Evolutionary conservation across 1,140 invertebrate species (phyloP), one percentile per base, ranked within the genome.

Genomic region (Helicoverpa armigera): DNA sequence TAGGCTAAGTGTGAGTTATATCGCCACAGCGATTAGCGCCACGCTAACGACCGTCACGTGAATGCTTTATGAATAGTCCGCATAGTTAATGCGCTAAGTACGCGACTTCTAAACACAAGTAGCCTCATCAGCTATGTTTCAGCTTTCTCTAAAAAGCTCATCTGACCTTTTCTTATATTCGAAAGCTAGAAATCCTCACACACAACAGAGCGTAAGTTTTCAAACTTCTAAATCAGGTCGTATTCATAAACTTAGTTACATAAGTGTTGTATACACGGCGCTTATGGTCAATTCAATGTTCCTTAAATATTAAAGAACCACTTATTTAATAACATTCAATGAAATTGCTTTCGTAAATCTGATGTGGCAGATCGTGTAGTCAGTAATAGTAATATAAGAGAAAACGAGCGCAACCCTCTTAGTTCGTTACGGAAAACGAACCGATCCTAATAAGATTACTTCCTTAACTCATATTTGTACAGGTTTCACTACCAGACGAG

Each of bases 401-500:
- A 31, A 61, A 61, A 61, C 58, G 58, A 61, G 23, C 58, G 29
- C 58, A 67, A 67, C 63, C 43, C 31, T 67, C 43, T 48, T 48
- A 53, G 58, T 76, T 63, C 18, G 48, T 76, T 63, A 51, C 60
- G 23, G 48, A 61, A 69, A 75, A 63, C 69, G 54, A 50, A 63
- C 16, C 48, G 58, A 76, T 51, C 54, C 60, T 61, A 53, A 76
- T 63, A 63, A 76, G 29, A 76, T 76, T 63, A 76, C 48, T 53
- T 76, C 58, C 60, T 43, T 58, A 73, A 73, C 23, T 73, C 70
- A 73, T 76, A 76, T 76, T 51, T 61, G 60, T 51, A 50, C 43
- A 63, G 23, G 58, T 76, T 16, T 35, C 74, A 16, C 53, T n/a
- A 74, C 51, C 43, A 23, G n/a, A 48, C 35, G 5, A 14, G 58